Evolutionary conservation across 2,797 vertebrate species (phyloP).

Genomic region (Cirrhinus molitorella): DNA sequence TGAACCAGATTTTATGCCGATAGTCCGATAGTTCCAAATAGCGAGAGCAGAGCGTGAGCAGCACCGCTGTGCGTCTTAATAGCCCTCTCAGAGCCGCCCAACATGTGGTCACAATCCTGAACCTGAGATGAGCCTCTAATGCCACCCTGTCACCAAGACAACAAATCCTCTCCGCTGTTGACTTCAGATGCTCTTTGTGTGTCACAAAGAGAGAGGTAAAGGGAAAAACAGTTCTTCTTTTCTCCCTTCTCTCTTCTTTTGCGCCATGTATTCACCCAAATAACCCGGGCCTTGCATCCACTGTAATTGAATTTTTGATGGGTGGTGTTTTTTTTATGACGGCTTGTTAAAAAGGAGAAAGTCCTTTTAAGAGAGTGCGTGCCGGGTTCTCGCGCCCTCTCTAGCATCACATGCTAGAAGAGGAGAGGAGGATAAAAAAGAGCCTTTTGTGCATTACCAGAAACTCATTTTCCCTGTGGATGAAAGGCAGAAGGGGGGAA

Average conservation of each 20-base stretch:
- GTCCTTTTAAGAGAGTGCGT: slow-evolving; percentile 77
- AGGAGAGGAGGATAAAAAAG: slow-evolving; percentile 79
- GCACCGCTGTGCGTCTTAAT: slow-evolving; percentile 47
- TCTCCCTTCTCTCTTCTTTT: slow-evolving; percentile 13
- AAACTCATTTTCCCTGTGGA: slow-evolving; percentile 97
- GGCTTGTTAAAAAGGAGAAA: slow-evolving; percentile 81
- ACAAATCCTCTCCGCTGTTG: slow-evolving; percentile 62
- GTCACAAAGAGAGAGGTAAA: slow-evolving; percentile 46
- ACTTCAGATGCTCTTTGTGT: slow-evolving; percentile 58
- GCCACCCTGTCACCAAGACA: slow-evolving; percentile 63
- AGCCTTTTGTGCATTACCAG: slow-evolving; percentile 95
- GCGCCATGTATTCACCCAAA: slow-evolving; percentile 55
- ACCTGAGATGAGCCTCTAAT: slow-evolving; percentile 50
- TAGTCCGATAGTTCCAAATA: slow-evolving; percentile 12
- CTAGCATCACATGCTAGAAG: slow-evolving; percentile 37
- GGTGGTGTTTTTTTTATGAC: slow-evolving; percentile 63
- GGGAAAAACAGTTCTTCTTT: slow-evolving; percentile 44
- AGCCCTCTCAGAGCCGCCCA: slow-evolving; percentile 30
- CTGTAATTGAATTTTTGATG: slow-evolving; percentile 78
- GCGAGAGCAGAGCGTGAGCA: slow-evolving; percentile 11
- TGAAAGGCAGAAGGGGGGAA: slow-evolving; percentile 77
- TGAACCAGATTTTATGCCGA: not conserved
- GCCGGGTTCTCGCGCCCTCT: slow-evolving; percentile 41
- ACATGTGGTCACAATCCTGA: slow-evolving; percentile 21
- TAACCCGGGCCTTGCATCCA: slow-evolving; percentile 47